Percentiles rank a stretch among this genome's conserved stretches.
Evolutionary conservation across 2,888 invertebrate species (phyloP).

Genomic region (Subacronicta megacephala): DNA sequence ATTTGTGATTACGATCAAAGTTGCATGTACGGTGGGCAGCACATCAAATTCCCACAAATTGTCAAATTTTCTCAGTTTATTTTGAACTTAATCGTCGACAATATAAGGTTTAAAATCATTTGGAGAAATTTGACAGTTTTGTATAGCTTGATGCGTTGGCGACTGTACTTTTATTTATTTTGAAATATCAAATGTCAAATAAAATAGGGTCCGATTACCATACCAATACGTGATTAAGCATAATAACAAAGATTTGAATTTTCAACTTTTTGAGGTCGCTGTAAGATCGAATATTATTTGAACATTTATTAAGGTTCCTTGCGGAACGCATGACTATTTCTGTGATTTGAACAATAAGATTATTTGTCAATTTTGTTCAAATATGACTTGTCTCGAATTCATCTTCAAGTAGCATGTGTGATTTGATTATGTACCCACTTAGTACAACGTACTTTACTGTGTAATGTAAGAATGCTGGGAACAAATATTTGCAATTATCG

Average conservation of each 20-base stretch:
- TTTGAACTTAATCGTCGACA: no score
- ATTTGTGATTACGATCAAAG: conserved; percentile 32
- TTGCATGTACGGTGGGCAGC: no score
- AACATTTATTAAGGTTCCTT: neutral
- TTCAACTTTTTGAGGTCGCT: rapidly evolving
- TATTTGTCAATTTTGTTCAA: conserved; percentile 46
- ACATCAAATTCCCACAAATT: no score
- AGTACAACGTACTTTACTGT: conserved; percentile 22
- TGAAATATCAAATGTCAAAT: conserved; percentile 52
- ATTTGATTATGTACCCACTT: conserved; percentile 27
- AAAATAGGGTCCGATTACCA: conserved; percentile 38
- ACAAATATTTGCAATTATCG: conserved; percentile 46
- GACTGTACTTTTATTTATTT: conserved; percentile 44
- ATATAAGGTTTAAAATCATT: no score
- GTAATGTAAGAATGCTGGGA: conserved; percentile 31
- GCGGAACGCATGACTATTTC: conserved; percentile 8
- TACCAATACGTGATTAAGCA: conserved; percentile 21
- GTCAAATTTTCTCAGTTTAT: no score
- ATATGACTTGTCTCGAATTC: conserved; percentile 30
- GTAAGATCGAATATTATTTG: conserved; percentile 12
- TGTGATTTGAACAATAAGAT: conserved; percentile 34
- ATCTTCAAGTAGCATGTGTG: conserved; percentile 34
- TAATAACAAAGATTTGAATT: neutral
- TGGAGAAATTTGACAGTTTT: no score
- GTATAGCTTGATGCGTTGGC: no score